Base-by-base conservation (phyloP, 2,797 vertebrate species). In the Schizopygopsis malacanthus region DNA sequence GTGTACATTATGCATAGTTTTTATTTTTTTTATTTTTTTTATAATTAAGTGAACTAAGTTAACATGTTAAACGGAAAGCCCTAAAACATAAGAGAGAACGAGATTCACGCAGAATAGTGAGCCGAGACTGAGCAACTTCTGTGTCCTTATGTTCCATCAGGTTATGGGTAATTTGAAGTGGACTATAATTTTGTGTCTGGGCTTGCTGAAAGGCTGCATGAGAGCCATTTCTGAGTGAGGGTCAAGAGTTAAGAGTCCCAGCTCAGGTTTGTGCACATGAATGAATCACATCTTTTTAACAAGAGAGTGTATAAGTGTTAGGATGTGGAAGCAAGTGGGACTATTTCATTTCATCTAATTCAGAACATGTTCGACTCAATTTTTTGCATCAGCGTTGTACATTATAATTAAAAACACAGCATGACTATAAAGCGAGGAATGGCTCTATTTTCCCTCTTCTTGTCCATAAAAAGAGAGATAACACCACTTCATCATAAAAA, bases 181-280 rank as follows among this genome's bases (percentile, higher is more conserved):
- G 45, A 85, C 78, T 85, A 75, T 81, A 81, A 85, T 85, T 85
- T 54, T 50, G 59, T 2, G 84, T 85, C 84, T 81, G 59, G 78
- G 59, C 33, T 80, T 80, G 69, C 69, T 80, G 77, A 73, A 75
- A 85, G 10, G 43, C 67, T 54, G 56, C 45, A 63, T 45, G 5
- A 85, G 75, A 45, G 69, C 54, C 12, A 25, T 71, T 79, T 79
- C 65, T 85, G 43, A 75, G 63, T 37, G 33, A 52, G 45, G 78
- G 84, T 85, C 84, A 85, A 75, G 69, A 85, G 70, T 81, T 73
- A 80, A 80, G 43, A 50, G 78, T 79, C 50, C 76, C 39, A 39
- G 43, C 63, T 79, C 37, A 37, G 52, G 65, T 47, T 47, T 85
- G 25, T 41, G 13, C 12, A 39, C 56, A 85, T 39, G 9, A 85